Evolutionary conservation across 2,888 invertebrate genomes (phyloP).

Genomic region (Acanthococcus lagerstroemiae): DNA sequence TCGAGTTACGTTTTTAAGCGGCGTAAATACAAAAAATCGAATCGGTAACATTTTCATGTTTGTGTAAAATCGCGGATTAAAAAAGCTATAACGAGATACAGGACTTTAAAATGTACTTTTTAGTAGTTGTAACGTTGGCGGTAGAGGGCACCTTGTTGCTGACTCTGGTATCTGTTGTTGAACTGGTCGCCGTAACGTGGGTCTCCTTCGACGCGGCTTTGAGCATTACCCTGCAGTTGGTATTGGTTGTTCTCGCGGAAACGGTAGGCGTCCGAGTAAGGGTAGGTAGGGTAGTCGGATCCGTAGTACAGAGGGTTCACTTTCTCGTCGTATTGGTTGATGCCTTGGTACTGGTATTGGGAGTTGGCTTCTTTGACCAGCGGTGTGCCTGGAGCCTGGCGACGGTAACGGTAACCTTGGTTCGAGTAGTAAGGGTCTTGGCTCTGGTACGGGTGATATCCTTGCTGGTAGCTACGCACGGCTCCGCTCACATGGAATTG

Average conservation of each 20-base stretch:
- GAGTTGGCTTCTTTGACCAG: conserved; percentile 24
- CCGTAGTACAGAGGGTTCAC: conserved; percentile 11
- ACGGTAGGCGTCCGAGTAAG: conserved; percentile 20
- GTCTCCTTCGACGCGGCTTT: conserved; percentile 24
- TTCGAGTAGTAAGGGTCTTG: conserved; percentile 3
- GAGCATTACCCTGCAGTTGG: conserved; percentile 25
- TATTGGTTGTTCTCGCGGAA: conserved; percentile 24
- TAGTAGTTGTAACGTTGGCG: conserved; percentile 27
- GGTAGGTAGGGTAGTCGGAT: neutral
- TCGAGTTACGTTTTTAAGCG: too few relatives aligned
- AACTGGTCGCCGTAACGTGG: conserved; percentile 18
- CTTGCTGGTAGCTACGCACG: conserved; percentile 22
- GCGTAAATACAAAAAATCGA: too few relatives aligned
- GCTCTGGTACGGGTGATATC: conserved; percentile 5
- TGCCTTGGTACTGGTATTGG: conserved; percentile 28
- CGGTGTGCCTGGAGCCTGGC: conserved; percentile 4
- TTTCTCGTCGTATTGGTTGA: conserved; percentile 27
- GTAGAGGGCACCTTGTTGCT: conserved; percentile 22
- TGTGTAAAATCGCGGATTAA: too few relatives aligned
- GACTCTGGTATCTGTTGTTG: conserved; percentile 24
- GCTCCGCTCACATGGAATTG: conserved; percentile 22
- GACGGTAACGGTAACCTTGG: conserved; percentile 22
- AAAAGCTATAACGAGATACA: neutral
- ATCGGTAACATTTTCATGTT: too few relatives aligned
- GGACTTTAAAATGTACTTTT: neutral